Evolutionary conservation across 92 coral and sea anemone genomes (phyloP).

Genomic region (Zoanthus sansibaricus): DNA sequence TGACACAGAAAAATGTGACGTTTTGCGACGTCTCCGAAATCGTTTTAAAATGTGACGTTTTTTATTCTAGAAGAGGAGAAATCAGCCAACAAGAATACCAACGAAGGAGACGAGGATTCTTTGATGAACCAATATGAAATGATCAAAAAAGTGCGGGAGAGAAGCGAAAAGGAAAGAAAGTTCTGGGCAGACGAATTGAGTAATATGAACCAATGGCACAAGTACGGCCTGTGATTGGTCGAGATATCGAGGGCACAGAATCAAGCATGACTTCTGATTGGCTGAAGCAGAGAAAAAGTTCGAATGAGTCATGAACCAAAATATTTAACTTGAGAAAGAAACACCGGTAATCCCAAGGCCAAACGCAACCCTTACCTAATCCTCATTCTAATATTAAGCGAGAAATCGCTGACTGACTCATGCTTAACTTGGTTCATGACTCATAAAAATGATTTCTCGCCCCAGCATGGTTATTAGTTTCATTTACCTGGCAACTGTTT

Average conservation of each 20-base stretch:
- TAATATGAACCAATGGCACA: conserved; percentile 81
- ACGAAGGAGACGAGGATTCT: conserved; percentile 52
- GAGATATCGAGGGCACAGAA: background rate
- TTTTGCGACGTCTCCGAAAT: background rate
- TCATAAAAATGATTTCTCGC: no score
- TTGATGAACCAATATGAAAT: conserved; percentile 55
- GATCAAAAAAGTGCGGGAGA: conserved; percentile 57
- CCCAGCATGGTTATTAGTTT: no score
- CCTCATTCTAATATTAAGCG: no score
- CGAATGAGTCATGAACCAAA: no score
- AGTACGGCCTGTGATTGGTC: conserved; percentile 56
- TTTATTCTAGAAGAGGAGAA: conserved; percentile 8
- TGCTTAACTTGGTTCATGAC: no score
- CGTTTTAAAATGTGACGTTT: background rate
- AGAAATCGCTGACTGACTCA: no score
- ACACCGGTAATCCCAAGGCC: no score
- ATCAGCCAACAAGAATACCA: background rate
- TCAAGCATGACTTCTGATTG: background rate
- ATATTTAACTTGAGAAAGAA: no score
- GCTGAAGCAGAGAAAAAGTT: no score
- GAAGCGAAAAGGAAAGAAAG: conserved; percentile 71
- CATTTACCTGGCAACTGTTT: no score
- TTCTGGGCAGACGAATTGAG: conserved; percentile 78
- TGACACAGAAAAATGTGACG: background rate
- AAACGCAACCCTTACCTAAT: no score